Evolutionary conservation across 53 echinoderm and acorn worm genomes (phyloP), one percentile per base, ranked within the genome.

Genomic region (Holothuria scabra): DNA sequence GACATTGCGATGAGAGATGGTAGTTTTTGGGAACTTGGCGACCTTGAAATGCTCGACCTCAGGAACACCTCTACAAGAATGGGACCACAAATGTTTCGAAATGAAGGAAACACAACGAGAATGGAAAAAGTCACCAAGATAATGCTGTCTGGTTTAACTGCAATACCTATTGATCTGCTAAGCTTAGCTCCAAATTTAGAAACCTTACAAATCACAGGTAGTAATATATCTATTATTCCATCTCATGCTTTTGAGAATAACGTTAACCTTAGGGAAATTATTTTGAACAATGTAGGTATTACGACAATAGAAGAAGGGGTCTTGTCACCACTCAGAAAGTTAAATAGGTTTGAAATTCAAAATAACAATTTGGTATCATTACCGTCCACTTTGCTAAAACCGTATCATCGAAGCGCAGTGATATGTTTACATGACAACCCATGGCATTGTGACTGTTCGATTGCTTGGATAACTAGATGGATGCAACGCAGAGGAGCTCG

Each of bases 401-500:
- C 56, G 2, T 56, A 56, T 32, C 78, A 78, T 59, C 78, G 78
- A 24, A 78, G 56, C 30, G 12, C 56, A 57, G 78, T 58, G 4
- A 25, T 57, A 16, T 78, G 78, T 78, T 28, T 78, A 5, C 78
- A 78, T 58, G 58, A 19, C 4, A 78, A 78, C 21, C 78, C 78
- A 9, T 78, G 78, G 78, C 78, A 57, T 21, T 78, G 78, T 23
- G 58, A 78, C 33, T 78, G 78, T 30, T 78, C 78, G 25, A 57
- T 78, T 2, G 52, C 78, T 14, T 78, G 78, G 78, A 28, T 78
- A 30, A 78, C 78, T 3, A 78, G 52, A 28, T 78, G 78, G 78
- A 28, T 57, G 78, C 78, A 78, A 57, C 56, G 78, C 20, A 56
- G 78, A 56, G 78, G 78, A 28, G 58, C 26, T 2, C 48, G 78